Evolutionary conservation across 23 tunicate genomes (phyloP).

Genomic region (Diplosoma virens): DNA sequence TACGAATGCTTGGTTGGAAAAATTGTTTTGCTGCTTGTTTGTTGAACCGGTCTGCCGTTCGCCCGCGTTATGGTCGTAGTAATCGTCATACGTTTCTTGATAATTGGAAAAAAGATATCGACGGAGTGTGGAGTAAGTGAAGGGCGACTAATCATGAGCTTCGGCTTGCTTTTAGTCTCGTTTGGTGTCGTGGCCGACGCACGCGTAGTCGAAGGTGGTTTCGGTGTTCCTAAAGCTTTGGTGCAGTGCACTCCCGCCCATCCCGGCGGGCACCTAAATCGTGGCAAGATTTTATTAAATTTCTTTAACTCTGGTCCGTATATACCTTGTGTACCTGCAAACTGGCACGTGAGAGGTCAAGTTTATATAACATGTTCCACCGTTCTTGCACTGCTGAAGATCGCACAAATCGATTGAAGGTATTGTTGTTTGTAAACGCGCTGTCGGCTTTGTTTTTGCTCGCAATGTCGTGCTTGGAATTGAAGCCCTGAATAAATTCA

Average conservation of each 20-base stretch:
- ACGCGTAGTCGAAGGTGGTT: not conserved
- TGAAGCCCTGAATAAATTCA: too few relatives aligned
- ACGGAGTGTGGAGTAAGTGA: conserved; percentile 48
- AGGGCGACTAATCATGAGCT: conserved; percentile 20
- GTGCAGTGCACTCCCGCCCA: conserved; percentile 54
- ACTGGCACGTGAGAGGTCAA: conserved; percentile 28
- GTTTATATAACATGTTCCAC: conserved; percentile 49
- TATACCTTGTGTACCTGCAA: conserved; percentile 45
- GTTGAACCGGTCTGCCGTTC: not conserved
- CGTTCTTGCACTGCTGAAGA: conserved; percentile 45
- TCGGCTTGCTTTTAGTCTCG: not conserved
- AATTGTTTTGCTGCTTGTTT: conserved; percentile 19
- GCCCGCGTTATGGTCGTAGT: conserved; percentile 19
- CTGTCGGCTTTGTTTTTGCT: too few relatives aligned
- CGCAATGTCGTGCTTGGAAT: too few relatives aligned
- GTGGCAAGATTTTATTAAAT: not conserved
- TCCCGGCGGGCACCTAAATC: conserved; percentile 41
- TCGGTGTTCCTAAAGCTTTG: not conserved
- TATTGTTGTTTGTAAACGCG: not conserved
- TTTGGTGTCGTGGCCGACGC: not conserved
- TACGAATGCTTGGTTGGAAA: conserved; percentile 24
- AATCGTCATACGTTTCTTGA: conserved; percentile 29
- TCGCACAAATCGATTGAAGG: conserved; percentile 48
- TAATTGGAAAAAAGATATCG: conserved; percentile 51
- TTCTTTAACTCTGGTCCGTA: not conserved